Evolutionary conservation across 2,797 vertebrate species (phyloP), one percentile per base, ranked within the genome.

Genomic region (Limnodromus scolopaceus): DNA sequence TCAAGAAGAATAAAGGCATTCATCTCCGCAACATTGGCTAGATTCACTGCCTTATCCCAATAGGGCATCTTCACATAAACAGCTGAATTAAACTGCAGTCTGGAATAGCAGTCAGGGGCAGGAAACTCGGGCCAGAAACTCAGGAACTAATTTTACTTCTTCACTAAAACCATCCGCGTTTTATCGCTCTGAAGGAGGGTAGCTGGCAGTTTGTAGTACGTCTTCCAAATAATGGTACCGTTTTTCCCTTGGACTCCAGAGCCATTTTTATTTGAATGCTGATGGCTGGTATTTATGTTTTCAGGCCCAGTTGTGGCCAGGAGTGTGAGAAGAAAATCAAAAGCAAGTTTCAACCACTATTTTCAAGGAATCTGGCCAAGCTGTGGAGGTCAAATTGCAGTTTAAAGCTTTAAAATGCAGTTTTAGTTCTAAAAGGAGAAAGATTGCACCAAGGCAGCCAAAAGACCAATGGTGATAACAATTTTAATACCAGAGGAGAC

Each of bases 1-100:
- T 94, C 85, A 69, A 69, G 83, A 97, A 97, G 95, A 97, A 97
- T 96, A 95, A 96, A 96, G 65, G 95, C 92, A 96, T 97, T 97
- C 72, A 95, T 86, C 83, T 96, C 69, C 0, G 2, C 94, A 96
- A 76, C 80, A 55, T 53, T 93, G 86, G 69, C 58, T 81, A 60
- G 84, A 93, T 82, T 91, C 90, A 75, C 84, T 89, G 82, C 71
- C 86, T 84, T 94, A 87, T 92, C 89, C 94, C 96, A 94, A 27
- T 34, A 92, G 94, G 49, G 22, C 81, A 93, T 90, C 89, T 82
- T 93, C 85, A 77, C 87, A 70, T 92, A 79, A 92, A 86, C 78
- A 88, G 72, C 64, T 92, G 85, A 92, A 91, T 93, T 86, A 89
- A 97, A 84, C 55, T 70, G 30, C 41, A 68, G 70, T 24, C 72